These are phyloP conservation scores for Spinus olivaceus DNA, from an alignment of 2,797 vertebrate genomes.

Conservation along the genomic window DNA sequence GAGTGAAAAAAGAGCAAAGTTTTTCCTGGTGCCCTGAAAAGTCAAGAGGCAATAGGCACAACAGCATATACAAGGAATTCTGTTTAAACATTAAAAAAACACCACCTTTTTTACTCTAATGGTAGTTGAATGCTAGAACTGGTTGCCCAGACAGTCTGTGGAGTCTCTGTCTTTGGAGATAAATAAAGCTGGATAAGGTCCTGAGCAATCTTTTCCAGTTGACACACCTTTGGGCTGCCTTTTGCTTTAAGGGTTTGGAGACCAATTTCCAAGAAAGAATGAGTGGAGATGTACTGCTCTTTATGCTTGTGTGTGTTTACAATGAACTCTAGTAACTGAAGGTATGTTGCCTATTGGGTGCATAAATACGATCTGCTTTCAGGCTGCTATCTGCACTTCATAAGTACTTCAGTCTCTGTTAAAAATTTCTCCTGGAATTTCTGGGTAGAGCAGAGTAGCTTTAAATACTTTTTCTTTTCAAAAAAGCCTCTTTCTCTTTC, in stretches of 20 bases:
- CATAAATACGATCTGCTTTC: neutral
- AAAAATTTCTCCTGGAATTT: neutral
- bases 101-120: neutral
- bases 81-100: neutral
- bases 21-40: neutral
- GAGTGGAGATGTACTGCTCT: neutral
- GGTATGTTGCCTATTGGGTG: neutral
- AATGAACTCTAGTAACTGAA: neutral
- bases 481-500: neutral
- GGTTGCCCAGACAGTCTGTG: neutral
- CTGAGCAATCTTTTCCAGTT: neutral
- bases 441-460: neutral
- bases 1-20: neutral
- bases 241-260: neutral
- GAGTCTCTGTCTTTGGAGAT: neutral
- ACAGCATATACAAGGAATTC: neutral
- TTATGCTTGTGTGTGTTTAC: neutral
- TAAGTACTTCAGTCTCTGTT: neutral
- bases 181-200: neutral
- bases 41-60: neutral
- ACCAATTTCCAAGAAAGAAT: neutral
- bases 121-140: neutral
- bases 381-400: neutral
- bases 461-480: neutral
- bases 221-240: neutral